Evolutionary conservation across 2,797 vertebrate species (phyloP).

Genomic region (Chelonia mydas): DNA sequence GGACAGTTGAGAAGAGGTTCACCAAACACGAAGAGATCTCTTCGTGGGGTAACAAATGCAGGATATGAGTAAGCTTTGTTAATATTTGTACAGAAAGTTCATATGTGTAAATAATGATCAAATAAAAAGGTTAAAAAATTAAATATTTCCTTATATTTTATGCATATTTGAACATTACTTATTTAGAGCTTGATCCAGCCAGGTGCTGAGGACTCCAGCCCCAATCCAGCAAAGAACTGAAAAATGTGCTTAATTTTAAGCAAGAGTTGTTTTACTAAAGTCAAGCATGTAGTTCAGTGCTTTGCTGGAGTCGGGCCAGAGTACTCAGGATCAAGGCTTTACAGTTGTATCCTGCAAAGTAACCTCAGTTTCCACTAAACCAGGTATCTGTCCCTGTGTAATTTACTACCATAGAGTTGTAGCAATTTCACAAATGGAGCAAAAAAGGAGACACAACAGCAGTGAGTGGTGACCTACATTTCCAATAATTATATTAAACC

Average conservation of each 20-base stretch:
- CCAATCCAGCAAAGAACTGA: not conserved
- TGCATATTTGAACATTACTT: not conserved
- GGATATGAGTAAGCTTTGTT: not conserved
- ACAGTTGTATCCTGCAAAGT: not conserved
- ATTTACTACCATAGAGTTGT: not conserved
- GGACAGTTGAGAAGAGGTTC: not conserved
- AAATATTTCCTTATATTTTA: not conserved
- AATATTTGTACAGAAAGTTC: not conserved
- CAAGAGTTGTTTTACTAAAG: not conserved
- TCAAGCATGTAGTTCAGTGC: not conserved
- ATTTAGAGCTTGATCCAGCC: not conserved
- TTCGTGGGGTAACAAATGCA: not conserved
- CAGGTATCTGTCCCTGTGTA: not conserved
- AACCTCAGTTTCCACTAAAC: not conserved
- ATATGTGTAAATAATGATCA: not conserved
- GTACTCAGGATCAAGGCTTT: not conserved
- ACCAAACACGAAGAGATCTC: not conserved
- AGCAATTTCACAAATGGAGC: not conserved
- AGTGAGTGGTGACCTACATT: not conserved
- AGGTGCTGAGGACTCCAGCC: not conserved
- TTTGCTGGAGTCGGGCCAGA: not conserved
- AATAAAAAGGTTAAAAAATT: not conserved
- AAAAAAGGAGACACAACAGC: not conserved
- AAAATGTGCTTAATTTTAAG: not conserved
- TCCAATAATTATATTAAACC: not conserved